Conservation (phyloP, 2,797 vertebrate species). For the Hydrophis major region DNA sequence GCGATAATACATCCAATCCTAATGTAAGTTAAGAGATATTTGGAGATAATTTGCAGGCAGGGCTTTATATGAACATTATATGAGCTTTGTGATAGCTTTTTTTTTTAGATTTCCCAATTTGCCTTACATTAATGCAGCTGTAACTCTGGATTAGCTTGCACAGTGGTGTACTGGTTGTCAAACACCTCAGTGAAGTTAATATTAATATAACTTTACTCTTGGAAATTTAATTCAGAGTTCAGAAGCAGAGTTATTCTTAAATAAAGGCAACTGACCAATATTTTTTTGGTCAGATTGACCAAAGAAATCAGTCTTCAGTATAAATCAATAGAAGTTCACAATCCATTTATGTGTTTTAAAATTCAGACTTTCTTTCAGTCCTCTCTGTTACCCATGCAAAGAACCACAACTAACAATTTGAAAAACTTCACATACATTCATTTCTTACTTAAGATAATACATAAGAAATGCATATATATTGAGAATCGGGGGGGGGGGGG, state of each 20-base stretch:
- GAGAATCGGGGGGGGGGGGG: not conserved
- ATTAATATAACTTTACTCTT: not conserved
- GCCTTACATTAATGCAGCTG: not conserved
- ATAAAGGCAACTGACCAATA: not conserved
- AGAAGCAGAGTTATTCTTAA: not conserved
- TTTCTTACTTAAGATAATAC: constrained; percentile 50
- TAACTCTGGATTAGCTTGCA: not conserved
- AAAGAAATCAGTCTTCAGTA: not conserved
- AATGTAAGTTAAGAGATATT: not conserved
- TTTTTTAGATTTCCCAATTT: not conserved
- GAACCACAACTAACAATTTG: constrained; percentile 31
- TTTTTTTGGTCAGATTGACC: not conserved
- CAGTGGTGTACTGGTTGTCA: not conserved
- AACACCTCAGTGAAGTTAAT: not conserved
- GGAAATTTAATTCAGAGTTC: not conserved
- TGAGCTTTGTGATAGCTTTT: not conserved
- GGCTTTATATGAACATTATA: constrained; percentile 12
- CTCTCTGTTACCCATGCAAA: constrained; percentile 4
- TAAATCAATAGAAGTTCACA: constrained; percentile 3
- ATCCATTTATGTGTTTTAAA: not conserved
- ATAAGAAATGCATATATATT: constrained; percentile 22
- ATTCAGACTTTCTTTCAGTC: not conserved
- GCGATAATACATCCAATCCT: not conserved
- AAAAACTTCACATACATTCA: constrained; percentile 51
- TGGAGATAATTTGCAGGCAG: not conserved